Evolutionary conservation across 2,888 invertebrate genomes (phyloP).

Genomic region (Bimastos eiseni): DNA sequence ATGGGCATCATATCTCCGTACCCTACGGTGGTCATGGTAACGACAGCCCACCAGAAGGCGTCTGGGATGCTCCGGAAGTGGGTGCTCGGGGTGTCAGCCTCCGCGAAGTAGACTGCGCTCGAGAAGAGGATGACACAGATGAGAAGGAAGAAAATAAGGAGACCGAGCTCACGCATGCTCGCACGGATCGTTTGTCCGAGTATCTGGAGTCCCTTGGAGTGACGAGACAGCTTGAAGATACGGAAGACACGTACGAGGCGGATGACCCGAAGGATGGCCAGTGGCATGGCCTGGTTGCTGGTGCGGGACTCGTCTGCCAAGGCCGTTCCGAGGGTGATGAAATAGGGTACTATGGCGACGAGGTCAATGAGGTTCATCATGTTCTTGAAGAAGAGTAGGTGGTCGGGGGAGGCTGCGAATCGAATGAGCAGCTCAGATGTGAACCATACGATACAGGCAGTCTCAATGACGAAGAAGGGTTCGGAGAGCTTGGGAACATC

Average conservation of each 20-base stretch:
- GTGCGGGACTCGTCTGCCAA: slow-evolving; percentile 80
- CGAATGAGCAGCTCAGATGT: slow-evolving; percentile 92
- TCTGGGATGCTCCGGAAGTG: slow-evolving; percentile 94
- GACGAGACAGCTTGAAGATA: too few species aligned
- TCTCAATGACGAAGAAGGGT: slow-evolving; percentile 99
- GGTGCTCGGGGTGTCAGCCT: slow-evolving; percentile 85
- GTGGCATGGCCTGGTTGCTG: slow-evolving; percentile 55
- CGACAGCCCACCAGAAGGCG: slow-evolving; percentile 90
- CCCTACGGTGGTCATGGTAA: slow-evolving; percentile 98
- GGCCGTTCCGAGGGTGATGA: slow-evolving; percentile 97
- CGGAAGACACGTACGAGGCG: slow-evolving; percentile 96
- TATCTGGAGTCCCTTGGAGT: too few species aligned
- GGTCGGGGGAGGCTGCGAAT: slow-evolving; percentile 97
- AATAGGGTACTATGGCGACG: slow-evolving; percentile 98
- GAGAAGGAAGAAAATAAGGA: too few species aligned
- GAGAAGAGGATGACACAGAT: slow-evolving; percentile 95
- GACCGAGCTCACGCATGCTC: too few species aligned
- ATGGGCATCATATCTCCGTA: slow-evolving; percentile 99
- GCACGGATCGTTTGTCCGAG: too few species aligned
- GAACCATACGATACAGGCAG: slow-evolving; percentile 99
- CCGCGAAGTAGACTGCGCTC: slow-evolving; percentile 93
- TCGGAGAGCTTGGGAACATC: slow-evolving; percentile 98
- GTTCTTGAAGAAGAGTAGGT: slow-evolving; percentile 98
- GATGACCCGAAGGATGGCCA: slow-evolving; percentile 96
- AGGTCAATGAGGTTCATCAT: slow-evolving; percentile 99